These are phyloP conservation scores for Heliothis peltigera DNA, from an alignment of 2,888 invertebrate genomes.

Conservation along the genomic window DNA sequence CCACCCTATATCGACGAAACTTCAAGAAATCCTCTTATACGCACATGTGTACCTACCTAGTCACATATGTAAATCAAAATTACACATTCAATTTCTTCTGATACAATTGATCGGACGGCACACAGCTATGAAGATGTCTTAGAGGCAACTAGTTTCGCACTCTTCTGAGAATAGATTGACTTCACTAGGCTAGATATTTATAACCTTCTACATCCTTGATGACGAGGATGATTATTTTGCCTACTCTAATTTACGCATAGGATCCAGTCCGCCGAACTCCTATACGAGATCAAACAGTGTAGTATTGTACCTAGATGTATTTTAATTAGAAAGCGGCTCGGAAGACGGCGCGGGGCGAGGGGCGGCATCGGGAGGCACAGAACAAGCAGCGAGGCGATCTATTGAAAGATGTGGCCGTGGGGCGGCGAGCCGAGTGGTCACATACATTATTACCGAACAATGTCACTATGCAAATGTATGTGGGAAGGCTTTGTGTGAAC, in stretches of 20 bases:
- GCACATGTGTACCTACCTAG: conserved; percentile 80
- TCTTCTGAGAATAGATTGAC: conserved; percentile 5
- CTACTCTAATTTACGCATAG: conserved; percentile 1
- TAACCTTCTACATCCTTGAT: background rate
- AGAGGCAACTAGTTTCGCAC: conserved; percentile 2
- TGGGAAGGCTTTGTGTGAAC: conserved; percentile 88
- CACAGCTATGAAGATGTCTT: conserved; percentile 13
- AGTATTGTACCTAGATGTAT: conserved; percentile 64
- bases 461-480: conserved; percentile 90
- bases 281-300: conserved; percentile 59
- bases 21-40: conserved; percentile 88
- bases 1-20: conserved; percentile 85
- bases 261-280: conserved; percentile 3
- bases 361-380: conserved; percentile 61
- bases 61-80: conserved; percentile 83
- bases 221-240: background rate
- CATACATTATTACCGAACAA: conserved; percentile 89
- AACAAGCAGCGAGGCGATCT: conserved; percentile 76
- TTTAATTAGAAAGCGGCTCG: conserved; percentile 76
- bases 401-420: conserved; percentile 85
- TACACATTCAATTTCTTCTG: conserved; percentile 75
- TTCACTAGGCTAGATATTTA: background rate
- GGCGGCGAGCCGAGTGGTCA: conserved; percentile 85
- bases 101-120: conserved; percentile 60
- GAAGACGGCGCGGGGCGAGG: conserved; percentile 59